A percentile compares a stretch with the other conserved stretches of the same genome.
Conservation (phyloP, 37 sponge, comb jelly and placozoan species). For the Cliona cf. orientalis region DNA sequence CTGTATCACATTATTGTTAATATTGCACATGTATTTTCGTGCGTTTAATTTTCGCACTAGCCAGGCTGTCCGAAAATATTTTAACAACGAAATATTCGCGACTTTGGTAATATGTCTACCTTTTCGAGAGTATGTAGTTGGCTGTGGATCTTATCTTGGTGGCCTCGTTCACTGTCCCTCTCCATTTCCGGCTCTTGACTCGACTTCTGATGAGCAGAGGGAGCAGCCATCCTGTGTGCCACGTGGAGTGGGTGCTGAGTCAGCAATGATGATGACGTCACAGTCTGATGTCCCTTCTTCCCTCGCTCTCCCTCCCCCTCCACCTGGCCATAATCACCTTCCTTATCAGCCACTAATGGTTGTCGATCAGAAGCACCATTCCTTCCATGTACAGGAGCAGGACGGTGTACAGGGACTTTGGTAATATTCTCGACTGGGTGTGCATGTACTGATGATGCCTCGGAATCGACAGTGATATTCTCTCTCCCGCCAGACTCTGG, state of each 20-base stretch:
- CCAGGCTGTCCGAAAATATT: no score
- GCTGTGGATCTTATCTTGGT: neutral
- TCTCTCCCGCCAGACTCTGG: neutral
- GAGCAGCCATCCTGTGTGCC: constrained; percentile 19
- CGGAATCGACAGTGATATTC: constrained; percentile 4
- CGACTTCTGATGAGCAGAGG: neutral
- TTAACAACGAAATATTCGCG: no score
- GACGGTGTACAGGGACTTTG: no score
- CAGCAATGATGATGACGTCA: neutral
- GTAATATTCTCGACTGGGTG: neutral
- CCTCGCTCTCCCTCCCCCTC: no score
- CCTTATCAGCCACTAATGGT: neutral
- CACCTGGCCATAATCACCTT: neutral
- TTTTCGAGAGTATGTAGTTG: constrained; percentile 18
- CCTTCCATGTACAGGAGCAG: no score
- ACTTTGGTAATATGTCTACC: neutral
- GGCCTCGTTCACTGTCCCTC: neutral
- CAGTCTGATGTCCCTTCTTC: no score
- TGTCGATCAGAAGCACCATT: neutral
- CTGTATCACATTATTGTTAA: no score
- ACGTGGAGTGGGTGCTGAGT: constrained; percentile 28
- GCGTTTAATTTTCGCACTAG: neutral
- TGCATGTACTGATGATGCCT: neutral
- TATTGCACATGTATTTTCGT: no score
- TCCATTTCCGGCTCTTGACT: neutral